Percentiles rank a stretch among this genome's conserved stretches.
phyloP scores from a whole-genome alignment of 2,113 vertebrate genomes.

The Cavia aperea region DNA sequence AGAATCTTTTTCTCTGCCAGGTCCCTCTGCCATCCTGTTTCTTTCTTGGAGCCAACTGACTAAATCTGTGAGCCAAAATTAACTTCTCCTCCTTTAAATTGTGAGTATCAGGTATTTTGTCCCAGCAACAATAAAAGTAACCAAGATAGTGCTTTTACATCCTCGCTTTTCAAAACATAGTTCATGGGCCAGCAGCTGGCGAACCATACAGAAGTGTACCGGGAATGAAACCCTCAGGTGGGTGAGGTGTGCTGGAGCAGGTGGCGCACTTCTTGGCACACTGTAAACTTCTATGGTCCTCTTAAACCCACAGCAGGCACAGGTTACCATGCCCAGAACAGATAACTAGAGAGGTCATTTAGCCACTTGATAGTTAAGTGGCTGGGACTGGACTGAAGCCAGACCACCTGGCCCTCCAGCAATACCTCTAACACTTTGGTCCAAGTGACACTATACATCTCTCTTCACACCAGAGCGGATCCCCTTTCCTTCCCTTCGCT shows the following conservation, averaged over 20 bases:
- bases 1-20: background rate
- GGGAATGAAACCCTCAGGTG: background rate
- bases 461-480: background rate
- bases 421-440: background rate
- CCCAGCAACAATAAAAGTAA: background rate
- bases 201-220: background rate
- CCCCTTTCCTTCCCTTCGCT: background rate
- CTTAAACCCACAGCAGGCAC: background rate
- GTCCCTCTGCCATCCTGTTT: background rate
- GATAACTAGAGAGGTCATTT: background rate
- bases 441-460: background rate
- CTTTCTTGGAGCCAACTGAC: background rate
- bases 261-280: background rate
- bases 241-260: rapidly evolving
- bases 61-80: background rate
- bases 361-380: background rate
- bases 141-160: background rate
- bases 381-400: background rate
- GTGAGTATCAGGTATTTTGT: background rate
- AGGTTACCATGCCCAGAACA: background rate
- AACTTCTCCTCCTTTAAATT: background rate
- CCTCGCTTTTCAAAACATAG: background rate
- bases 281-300: background rate
- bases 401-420: background rate
- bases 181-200: background rate